Conservation (phyloP, 2,888 invertebrate genomes). For the Dermolepida albohirtum region DNA sequence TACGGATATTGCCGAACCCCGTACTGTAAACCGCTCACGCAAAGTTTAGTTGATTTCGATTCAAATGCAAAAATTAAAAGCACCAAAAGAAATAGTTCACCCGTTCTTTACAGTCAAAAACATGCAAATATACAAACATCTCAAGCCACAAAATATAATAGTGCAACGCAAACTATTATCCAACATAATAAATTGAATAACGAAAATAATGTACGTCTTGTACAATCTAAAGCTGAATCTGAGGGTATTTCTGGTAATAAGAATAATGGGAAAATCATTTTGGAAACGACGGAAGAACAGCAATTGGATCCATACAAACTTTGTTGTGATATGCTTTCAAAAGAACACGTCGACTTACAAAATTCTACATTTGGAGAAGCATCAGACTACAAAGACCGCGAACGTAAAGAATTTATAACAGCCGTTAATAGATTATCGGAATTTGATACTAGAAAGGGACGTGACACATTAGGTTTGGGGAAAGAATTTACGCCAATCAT, state of each 20-base stretch:
- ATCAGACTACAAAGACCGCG: constrained; percentile 28
- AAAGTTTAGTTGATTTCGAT: constrained; percentile 31
- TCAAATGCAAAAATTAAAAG: constrained; percentile 3
- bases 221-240: neutral
- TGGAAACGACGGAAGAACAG: neutral
- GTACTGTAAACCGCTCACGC: constrained; percentile 25
- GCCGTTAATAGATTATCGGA: constrained; percentile 38
- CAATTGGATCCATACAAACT: constrained; percentile 39
- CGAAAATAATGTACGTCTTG: neutral
- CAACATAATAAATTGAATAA: neutral
- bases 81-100: constrained; percentile 28
- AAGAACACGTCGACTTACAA: constrained; percentile 24
- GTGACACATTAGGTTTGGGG: constrained; percentile 38
- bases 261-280: constrained; percentile 3
- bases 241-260: constrained; percentile 1
- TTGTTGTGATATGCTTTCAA: constrained; percentile 39
- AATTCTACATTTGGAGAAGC: neutral
- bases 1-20: constrained; percentile 26
- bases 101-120: constrained; percentile 12
- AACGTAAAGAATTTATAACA: constrained; percentile 40
- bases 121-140: constrained; percentile 28
- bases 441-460: constrained; percentile 31
- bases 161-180: constrained; percentile 30
- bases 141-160: constrained; percentile 8
- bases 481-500: constrained; percentile 45